Evolutionary conservation across 1,140 invertebrate species (phyloP).

Genomic region (Nomia melanderi): DNA sequence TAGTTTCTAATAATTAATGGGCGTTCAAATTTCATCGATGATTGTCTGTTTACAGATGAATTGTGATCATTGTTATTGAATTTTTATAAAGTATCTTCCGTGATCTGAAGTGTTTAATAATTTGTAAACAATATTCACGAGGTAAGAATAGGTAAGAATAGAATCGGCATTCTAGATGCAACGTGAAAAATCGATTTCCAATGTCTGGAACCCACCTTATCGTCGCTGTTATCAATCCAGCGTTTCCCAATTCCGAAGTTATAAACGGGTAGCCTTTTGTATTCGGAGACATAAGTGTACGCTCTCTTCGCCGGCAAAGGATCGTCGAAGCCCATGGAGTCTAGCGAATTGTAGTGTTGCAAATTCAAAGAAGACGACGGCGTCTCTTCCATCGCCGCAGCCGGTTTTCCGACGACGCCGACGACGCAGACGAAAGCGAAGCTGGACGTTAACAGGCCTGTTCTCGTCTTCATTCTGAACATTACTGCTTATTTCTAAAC

Average conservation of each 20-base stretch:
- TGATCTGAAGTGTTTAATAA: too few relatives aligned
- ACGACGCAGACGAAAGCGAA: constrained; percentile 64
- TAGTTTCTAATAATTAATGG: too few relatives aligned
- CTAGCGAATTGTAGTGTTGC: constrained; percentile 34
- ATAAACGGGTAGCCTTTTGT: constrained; percentile 85
- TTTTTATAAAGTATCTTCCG: too few relatives aligned
- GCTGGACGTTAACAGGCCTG: constrained; percentile 32
- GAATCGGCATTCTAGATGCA: not conserved
- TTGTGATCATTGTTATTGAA: too few relatives aligned
- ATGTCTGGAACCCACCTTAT: constrained; percentile 44
- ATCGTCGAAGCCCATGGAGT: constrained; percentile 35
- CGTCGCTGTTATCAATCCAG: constrained; percentile 66
- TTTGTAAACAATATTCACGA: too few relatives aligned
- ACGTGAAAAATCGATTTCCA: not conserved
- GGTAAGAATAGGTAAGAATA: too few relatives aligned
- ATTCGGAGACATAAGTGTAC: constrained; percentile 85
- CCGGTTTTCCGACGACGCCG: constrained; percentile 56
- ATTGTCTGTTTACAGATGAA: too few relatives aligned
- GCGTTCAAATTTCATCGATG: too few relatives aligned
- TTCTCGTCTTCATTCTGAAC: constrained; percentile 24
- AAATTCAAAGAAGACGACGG: constrained; percentile 41
- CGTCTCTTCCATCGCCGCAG: constrained; percentile 62
- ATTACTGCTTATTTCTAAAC: constrained; percentile 3
- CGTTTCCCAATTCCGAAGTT: constrained; percentile 86
- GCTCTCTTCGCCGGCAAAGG: constrained; percentile 80